Conservation (phyloP, 1,140 invertebrate species). For the Arctopsyche grandis region DNA sequence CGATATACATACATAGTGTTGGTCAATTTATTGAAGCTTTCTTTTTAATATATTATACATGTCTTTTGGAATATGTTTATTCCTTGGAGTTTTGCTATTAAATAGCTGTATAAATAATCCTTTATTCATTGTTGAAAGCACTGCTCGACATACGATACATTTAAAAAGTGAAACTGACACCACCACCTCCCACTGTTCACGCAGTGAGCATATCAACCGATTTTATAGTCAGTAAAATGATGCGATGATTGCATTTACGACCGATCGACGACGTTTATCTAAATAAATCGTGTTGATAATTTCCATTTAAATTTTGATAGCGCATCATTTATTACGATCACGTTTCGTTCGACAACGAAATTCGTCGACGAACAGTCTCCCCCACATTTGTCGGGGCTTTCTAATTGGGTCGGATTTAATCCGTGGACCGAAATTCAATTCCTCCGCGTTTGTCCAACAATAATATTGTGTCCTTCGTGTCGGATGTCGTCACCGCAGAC, state of each 20-base stretch:
- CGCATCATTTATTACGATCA: background rate
- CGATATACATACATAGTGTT: no score
- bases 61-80: no score
- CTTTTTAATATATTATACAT: no score
- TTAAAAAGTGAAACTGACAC: conserved; percentile 2
- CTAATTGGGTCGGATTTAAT: no score
- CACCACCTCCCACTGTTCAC: background rate
- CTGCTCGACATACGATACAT: background rate
- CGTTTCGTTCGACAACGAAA: background rate
- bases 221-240: background rate
- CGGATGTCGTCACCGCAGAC: conserved; percentile 10
- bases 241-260: background rate
- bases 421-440: background rate
- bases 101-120: no score
- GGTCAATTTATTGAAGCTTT: no score
- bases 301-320: background rate
- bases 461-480: background rate
- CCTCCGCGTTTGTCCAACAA: background rate
- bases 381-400: no score
- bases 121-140: no score
- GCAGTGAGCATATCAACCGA: background rate
- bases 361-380: no score
- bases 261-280: background rate
- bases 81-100: no score
- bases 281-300: no score